Conservation (phyloP, 2,113 vertebrate species). For the Microtus ochrogaster region DNA sequence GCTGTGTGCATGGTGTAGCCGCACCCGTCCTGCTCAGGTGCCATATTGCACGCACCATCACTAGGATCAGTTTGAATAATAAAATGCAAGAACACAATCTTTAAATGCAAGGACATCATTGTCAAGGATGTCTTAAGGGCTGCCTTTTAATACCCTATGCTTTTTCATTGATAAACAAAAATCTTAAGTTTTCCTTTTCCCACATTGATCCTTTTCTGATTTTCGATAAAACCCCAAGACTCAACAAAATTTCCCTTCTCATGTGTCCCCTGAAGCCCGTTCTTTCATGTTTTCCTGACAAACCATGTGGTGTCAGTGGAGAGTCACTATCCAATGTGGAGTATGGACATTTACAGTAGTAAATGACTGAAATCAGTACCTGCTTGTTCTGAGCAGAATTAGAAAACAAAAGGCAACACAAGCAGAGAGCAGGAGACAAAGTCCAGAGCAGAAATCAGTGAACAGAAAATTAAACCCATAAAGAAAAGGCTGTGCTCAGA, state of each 20-base stretch:
- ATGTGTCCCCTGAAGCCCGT: not conserved
- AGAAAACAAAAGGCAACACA: not conserved
- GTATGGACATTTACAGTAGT: not conserved
- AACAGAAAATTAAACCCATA: not conserved
- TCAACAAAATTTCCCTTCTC: conserved; percentile 13
- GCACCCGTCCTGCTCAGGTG: no score
- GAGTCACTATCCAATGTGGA: not conserved
- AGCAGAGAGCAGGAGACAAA: not conserved
- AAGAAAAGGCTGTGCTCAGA: not conserved
- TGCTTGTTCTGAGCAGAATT: not conserved
- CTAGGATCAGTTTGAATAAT: no score
- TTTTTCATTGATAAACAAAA: conserved; percentile 46
- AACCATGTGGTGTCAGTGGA: not conserved
- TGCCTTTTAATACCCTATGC: not conserved
- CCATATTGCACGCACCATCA: no score
- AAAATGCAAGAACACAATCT: no score
- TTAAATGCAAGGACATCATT: no score
- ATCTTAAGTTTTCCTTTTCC: not conserved
- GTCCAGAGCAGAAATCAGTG: not conserved
- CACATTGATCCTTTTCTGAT: not conserved
- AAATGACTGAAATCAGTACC: not conserved
- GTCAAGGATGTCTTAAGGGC: no score
- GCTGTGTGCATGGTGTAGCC: no score
- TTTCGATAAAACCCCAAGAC: not conserved
- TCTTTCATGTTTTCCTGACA: conserved; percentile 38